Base-by-base conservation (phyloP, 2,797 vertebrate genomes). In the Chaenodraco wilsoni region DNA sequence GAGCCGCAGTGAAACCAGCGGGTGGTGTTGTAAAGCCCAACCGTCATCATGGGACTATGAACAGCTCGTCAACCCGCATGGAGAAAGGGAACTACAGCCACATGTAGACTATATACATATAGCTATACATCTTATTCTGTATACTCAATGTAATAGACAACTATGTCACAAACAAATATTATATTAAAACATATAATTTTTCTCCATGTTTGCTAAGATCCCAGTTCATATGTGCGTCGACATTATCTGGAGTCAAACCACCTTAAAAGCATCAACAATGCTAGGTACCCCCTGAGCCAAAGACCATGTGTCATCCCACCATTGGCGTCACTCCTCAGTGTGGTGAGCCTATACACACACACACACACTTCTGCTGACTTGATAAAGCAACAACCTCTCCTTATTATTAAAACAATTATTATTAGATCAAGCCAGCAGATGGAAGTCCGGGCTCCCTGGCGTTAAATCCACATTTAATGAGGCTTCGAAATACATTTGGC, bases 231-330 rank as follows among this genome's bases (percentile, higher is more conserved):
- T 21, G 21, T 55, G 6, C n/a, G 14, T 4, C 19, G 16, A 9
- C 45, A 3, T 27, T 0, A 16, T 9, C 4, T 2, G 13, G 43
- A 56, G 45, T 65, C 37, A 70, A 57, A 33, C 9, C 49, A 46
- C 56, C 9, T 14, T 44, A 40, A 48, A 60, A 49, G 49, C 61
- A 46, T 43, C 54, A 31, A 9, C 16, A 71, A 45, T 11, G 46
- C 16, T 2, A 9, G 64, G n/a, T 46, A 66, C 62, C 65, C n/a
- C 11, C 33, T 5, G 63, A 50, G 52, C 60, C 19, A 17, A 31
- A 33, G 65, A 50, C 64, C 76, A 70, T 87, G 83, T 84, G 83
- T 81, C 86, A 84, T 51, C 70, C 48, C 37, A 48, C 69, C 49
- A 9, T 50, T 60, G 64, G 74, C 65, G 61, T 79, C 87, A 85